phyloP scores from a whole-genome alignment of 1,140 invertebrate species.

The Liolophura sinensis region DNA sequence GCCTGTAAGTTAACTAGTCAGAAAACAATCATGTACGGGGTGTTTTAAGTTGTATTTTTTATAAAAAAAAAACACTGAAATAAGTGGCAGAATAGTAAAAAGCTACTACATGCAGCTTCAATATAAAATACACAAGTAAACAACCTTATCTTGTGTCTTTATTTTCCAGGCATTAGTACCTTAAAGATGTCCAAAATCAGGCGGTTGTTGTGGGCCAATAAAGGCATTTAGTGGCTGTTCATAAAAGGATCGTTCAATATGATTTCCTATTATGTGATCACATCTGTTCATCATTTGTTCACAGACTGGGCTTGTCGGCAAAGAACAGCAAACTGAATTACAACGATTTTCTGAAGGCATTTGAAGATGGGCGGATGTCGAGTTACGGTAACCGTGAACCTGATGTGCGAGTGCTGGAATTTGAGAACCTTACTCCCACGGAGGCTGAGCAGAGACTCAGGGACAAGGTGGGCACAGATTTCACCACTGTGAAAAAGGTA shows the following conservation, averaged over 20 bases:
- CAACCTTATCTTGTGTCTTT: too few relatives aligned
- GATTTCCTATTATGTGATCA: not conserved
- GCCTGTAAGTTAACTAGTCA: too few relatives aligned
- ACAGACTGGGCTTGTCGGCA: conserved; percentile 46
- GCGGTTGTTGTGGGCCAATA: not conserved
- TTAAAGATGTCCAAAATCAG: too few relatives aligned
- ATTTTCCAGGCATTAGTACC: too few relatives aligned
- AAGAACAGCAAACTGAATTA: conserved; percentile 43
- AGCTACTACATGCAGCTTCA: too few relatives aligned
- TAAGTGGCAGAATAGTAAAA: too few relatives aligned
- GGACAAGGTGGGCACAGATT: conserved; percentile 32
- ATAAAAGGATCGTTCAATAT: not conserved
- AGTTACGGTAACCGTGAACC: conserved; percentile 35
- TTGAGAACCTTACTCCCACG: conserved; percentile 29
- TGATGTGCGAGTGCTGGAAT: conserved; percentile 34
- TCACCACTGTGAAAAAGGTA: conserved; percentile 4
- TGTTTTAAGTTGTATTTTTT: too few relatives aligned
- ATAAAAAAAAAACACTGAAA: too few relatives aligned
- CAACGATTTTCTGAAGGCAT: conserved; percentile 49
- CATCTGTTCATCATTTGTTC: conserved; percentile 9
- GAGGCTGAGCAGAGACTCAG: conserved; percentile 43
- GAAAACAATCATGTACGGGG: too few relatives aligned
- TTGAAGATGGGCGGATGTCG: conserved; percentile 51
- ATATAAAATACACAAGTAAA: too few relatives aligned
- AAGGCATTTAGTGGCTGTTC: not conserved